Evolutionary conservation across 2,797 vertebrate species (phyloP).

Genomic region (Arrhamphus sclerolepis): DNA sequence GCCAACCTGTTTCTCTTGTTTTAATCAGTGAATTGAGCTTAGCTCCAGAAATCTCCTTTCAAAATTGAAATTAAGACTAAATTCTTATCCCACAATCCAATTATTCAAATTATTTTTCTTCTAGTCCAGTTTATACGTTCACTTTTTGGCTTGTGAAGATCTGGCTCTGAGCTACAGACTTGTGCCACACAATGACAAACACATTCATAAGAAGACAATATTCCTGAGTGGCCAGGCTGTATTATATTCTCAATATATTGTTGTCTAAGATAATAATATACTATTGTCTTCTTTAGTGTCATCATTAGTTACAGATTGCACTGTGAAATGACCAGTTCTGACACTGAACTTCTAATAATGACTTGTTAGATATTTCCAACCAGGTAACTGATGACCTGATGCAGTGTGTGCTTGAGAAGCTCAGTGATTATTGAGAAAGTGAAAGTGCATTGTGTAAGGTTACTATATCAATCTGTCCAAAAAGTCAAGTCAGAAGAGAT

Average conservation of each 20-base stretch:
- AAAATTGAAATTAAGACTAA: constrained; percentile 39
- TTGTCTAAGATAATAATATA: too few species aligned
- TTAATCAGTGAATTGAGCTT: constrained; percentile 11
- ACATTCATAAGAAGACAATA: background rate
- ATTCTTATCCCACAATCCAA: constrained; percentile 38
- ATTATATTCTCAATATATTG: background rate
- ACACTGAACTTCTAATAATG: too few species aligned
- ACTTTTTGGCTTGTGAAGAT: constrained; percentile 10
- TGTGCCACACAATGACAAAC: background rate
- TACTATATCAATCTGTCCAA: too few species aligned
- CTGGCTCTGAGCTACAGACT: background rate
- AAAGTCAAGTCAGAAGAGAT: too few species aligned
- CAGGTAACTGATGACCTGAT: too few species aligned
- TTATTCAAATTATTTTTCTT: constrained; percentile 39
- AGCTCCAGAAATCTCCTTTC: constrained; percentile 31
- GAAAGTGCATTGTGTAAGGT: too few species aligned
- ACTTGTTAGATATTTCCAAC: too few species aligned
- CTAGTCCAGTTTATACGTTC: constrained; percentile 27
- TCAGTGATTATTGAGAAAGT: too few species aligned
- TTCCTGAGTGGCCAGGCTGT: background rate
- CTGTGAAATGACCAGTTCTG: too few species aligned
- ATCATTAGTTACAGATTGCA: too few species aligned
- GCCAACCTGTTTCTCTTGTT: constrained; percentile 10
- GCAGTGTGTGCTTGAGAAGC: too few species aligned
- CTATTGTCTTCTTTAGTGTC: too few species aligned